Evolutionary conservation across 2,888 invertebrate species (phyloP), one percentile per base, ranked within the genome.

Genomic region (Phengaris arion): DNA sequence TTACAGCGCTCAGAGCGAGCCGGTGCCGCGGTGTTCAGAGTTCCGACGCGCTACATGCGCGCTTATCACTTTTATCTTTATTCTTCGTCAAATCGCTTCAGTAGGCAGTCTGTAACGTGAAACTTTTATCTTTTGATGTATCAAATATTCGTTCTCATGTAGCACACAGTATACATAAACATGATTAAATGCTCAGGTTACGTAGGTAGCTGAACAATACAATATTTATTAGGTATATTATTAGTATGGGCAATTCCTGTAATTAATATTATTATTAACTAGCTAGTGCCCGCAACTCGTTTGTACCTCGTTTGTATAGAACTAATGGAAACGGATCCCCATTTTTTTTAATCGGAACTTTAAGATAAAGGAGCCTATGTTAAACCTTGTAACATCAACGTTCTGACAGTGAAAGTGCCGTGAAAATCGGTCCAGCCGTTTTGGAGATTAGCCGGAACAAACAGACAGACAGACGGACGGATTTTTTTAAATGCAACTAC

Each of bases 1-100:
- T 76, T 77, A 79, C 68, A 76, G 69, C 77, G 78, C 78, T 78
- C 76, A 75, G 74, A 59, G 70, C 73, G 59, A 74, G 59, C 76
- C 73, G 74, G 74, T 48, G n/a, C 75, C 69, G 75, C 74, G 35
- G 35, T 35, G 35, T 35, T 35, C 75, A 75, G 74, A 68, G 64
- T 54, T 48, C 54, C 48, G 48, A 51, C 72, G 13, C 51, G 72
- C 35, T 54, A 69, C 74, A 15, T 46, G 22, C 54, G 22, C 54
- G 35, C 45, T 10, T 45, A 52, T 35, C 54, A 52, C 68, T 46
- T 68, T 75, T 69, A 69, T 69, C 9, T 69, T 74, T 75, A 59
- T 59, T 59, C 15, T 59, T 59, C n/a, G 12, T 46, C 68, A 68
- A 46, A 68, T 68, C 45, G 13, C 59, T 22, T 59, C 59, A 59